Evolutionary conservation across 2,888 invertebrate genomes (phyloP).

Genomic region (Branchipolynoe longqiensis): DNA sequence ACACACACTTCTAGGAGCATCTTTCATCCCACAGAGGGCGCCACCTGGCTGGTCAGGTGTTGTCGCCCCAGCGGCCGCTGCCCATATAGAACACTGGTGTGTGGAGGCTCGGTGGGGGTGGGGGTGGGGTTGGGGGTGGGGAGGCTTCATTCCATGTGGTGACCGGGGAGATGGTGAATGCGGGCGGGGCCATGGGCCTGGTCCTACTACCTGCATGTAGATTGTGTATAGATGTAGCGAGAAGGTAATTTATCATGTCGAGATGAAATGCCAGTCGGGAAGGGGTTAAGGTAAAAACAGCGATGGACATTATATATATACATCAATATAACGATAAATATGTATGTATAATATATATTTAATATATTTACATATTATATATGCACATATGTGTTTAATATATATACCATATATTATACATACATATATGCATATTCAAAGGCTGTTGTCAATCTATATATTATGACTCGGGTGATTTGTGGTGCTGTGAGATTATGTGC

Average conservation of each 20-base stretch:
- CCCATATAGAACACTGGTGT: neutral
- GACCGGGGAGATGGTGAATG: neutral
- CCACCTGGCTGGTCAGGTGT: neutral
- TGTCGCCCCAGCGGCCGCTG: neutral
- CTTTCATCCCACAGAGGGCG: neutral
- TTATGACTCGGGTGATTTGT: constrained; percentile 36
- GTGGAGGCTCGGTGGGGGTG: neutral
- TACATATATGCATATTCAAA: constrained; percentile 7
- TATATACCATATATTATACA: too few relatives aligned
- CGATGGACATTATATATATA: neutral
- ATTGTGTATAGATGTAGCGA: constrained; percentile 40
- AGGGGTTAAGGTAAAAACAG: constrained; percentile 40
- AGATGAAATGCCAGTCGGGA: constrained; percentile 31
- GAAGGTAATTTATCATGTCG: constrained; percentile 43
- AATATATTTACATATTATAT: too few relatives aligned
- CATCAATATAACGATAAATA: constrained; percentile 4
- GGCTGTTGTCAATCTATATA: constrained; percentile 39
- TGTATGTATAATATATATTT: neutral
- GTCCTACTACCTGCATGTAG: constrained; percentile 1
- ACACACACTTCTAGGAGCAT: neutral
- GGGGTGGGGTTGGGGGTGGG: neutral
- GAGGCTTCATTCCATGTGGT: constrained; percentile 20
- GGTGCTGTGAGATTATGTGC: constrained; percentile 47
- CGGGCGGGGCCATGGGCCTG: neutral
- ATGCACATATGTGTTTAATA: neutral